Conservation (phyloP, 2,888 invertebrate species). For the Ectemnius cavifrons region DNA sequence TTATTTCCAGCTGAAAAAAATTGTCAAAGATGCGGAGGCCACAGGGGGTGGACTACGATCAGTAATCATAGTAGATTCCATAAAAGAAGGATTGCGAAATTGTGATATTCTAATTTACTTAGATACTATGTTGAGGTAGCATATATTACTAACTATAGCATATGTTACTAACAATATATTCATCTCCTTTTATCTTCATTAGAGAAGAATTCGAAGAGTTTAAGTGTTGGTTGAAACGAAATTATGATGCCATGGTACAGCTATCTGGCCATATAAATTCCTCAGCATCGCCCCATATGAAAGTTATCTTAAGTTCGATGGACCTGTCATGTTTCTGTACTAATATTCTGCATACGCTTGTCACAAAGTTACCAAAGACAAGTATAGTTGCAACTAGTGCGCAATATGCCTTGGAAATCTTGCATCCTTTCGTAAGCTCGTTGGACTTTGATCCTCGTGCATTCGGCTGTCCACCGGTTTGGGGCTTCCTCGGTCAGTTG, state of each 20-base stretch:
- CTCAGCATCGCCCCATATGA: constrained; percentile 78
- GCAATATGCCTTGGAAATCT: constrained; percentile 80
- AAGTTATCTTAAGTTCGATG: constrained; percentile 80
- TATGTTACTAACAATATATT: background rate
- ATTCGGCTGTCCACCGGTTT: constrained; percentile 82
- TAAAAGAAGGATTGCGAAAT: constrained; percentile 78
- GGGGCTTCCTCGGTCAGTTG: constrained; percentile 80
- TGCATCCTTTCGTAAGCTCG: constrained; percentile 64
- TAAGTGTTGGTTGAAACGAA: constrained; percentile 67
- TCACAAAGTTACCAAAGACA: constrained; percentile 76
- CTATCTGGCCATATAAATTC: constrained; percentile 80
- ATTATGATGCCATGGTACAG: constrained; percentile 73
- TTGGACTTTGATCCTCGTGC: constrained; percentile 78
- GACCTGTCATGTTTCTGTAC: constrained; percentile 82
- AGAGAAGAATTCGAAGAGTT: constrained; percentile 64
- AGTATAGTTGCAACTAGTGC: constrained; percentile 82
- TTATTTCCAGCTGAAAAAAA: constrained; percentile 59
- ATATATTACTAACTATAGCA: too few species aligned
- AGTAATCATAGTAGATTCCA: constrained; percentile 77
- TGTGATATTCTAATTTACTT: constrained; percentile 80
- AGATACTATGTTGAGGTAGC: constrained; percentile 76
- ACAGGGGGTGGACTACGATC: constrained; percentile 56
- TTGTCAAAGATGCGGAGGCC: constrained; percentile 49
- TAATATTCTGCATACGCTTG: constrained; percentile 77
- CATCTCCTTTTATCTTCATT: constrained; percentile 49